These are phyloP conservation scores for Himalopsyche phryganea DNA, from an alignment of 1,140 invertebrate species.

Conservation along the genomic window DNA sequence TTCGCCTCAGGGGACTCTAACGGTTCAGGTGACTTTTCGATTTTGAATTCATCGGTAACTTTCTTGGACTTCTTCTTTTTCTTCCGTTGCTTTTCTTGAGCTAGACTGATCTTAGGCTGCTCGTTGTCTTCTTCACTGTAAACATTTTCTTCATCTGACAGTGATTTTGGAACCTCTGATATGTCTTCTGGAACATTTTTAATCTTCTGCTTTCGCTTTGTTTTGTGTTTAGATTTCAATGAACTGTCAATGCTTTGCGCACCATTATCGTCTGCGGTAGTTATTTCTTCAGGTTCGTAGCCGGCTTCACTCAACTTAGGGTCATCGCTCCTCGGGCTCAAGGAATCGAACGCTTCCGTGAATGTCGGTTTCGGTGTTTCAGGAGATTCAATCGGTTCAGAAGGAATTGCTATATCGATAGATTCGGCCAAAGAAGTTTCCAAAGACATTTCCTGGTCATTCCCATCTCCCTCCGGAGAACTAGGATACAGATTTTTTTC, in stretches of 20 bases:
- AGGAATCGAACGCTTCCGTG: constrained; percentile 46
- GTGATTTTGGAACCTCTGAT: constrained; percentile 41
- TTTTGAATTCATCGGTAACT: constrained; percentile 36
- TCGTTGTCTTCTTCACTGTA: constrained; percentile 38
- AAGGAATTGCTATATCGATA: constrained; percentile 55
- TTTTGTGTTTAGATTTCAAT: constrained; percentile 45
- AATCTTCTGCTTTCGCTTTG: constrained; percentile 54
- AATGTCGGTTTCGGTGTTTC: constrained; percentile 54
- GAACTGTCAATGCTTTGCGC: constrained; percentile 39
- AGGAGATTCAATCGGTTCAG: constrained; percentile 45
- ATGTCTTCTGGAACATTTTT: constrained; percentile 43
- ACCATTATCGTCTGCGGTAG: constrained; percentile 53
- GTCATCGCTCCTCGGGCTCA: constrained; percentile 45
- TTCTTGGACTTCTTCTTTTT: constrained; percentile 38
- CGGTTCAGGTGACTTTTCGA: constrained; percentile 35
- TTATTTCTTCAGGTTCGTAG: constrained; percentile 57
- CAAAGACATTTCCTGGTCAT: constrained; percentile 40
- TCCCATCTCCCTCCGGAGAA: constrained; percentile 36
- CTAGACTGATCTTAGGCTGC: not conserved
- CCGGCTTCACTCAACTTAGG: constrained; percentile 46
- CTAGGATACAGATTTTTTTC: constrained; percentile 24
- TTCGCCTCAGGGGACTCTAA: constrained; percentile 39
- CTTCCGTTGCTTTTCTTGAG: constrained; percentile 33
- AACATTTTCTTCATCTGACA: constrained; percentile 39
- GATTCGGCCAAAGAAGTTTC: constrained; percentile 59